These are phyloP conservation scores for Sanderia malayensis DNA, from an alignment of 30 jellyfish, hydroid and myxozoan species.

Conservation along the genomic window DNA sequence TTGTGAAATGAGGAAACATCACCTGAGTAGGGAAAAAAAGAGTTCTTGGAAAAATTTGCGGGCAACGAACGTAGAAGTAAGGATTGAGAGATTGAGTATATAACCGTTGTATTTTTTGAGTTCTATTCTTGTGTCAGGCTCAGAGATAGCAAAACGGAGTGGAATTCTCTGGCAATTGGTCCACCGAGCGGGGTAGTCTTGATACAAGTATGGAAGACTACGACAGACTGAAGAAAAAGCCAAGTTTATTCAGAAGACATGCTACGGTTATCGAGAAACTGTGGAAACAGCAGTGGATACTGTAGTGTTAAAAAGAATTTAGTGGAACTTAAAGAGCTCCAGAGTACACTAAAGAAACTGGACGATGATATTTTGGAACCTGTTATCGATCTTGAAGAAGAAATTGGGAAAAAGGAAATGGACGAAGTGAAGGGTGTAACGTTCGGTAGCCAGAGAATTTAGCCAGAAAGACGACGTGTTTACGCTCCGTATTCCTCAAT, in stretches of 20 bases:
- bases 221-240: constrained; percentile 20
- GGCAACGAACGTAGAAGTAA: too few species aligned
- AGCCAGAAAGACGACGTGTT: too few species aligned
- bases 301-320: constrained; percentile 4
- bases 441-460: too few species aligned
- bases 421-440: not conserved
- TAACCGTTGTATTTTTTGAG: too few species aligned
- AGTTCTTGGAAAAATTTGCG: too few species aligned
- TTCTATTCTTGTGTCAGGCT: too few species aligned
- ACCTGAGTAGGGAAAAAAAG: too few species aligned
- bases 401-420: constrained; percentile 9
- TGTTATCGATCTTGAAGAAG: not conserved
- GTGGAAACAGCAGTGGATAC: constrained; percentile 9
- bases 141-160: constrained; percentile 1
- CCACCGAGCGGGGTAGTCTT: constrained; percentile 4
- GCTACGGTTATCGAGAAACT: constrained; percentile 8
- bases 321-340: constrained; percentile 13
- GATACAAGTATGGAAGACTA: constrained; percentile 7
- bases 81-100: too few species aligned
- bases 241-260: not conserved
- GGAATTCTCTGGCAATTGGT: not conserved
- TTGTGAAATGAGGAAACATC: too few species aligned
- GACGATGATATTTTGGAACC: constrained; percentile 2
- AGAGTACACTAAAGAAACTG: constrained; percentile 7
- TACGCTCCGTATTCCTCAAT: too few species aligned